phyloP scores from a whole-genome alignment of 1,140 invertebrate genomes.

The Teleogryllus occipitalis region DNA sequence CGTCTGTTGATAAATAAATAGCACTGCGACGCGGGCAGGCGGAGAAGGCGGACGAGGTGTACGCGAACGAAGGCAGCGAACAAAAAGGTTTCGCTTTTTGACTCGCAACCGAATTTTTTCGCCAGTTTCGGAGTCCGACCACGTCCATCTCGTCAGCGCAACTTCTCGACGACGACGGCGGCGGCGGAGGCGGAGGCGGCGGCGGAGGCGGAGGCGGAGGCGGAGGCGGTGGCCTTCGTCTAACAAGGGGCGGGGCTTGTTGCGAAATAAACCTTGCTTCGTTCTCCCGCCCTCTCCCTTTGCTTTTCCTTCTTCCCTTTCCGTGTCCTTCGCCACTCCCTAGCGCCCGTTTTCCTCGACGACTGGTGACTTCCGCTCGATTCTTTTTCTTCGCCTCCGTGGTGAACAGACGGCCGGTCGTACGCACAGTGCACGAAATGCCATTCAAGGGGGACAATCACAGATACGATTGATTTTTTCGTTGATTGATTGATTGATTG shows the following conservation, averaged over 20 bases:
- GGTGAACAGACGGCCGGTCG: no score
- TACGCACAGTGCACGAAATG: no score
- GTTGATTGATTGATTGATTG: no score
- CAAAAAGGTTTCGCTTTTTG: background rate
- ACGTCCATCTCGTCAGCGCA: background rate
- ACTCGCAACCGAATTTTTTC: background rate
- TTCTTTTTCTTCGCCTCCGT: no score
- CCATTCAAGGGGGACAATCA: no score
- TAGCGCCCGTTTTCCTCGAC: no score
- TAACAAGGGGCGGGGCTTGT: background rate
- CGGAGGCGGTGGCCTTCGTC: background rate
- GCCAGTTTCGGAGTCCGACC: background rate
- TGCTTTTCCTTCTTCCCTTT: background rate
- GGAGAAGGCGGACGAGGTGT: background rate
- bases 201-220: no score
- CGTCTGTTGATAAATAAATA: constrained; percentile 1
- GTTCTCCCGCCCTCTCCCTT: background rate
- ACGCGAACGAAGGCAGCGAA: background rate
- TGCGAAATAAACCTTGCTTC: background rate
- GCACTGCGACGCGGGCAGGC: no score
- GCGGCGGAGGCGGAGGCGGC: no score
- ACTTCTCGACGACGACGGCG: background rate
- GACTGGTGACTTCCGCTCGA: no score
- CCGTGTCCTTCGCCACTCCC: background rate
- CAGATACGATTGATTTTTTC: no score